A percentile compares a stretch with the other conserved stretches of the same genome.
Evolutionary conservation across 2,888 invertebrate species (phyloP).

Genomic region (Atrina japonica): DNA sequence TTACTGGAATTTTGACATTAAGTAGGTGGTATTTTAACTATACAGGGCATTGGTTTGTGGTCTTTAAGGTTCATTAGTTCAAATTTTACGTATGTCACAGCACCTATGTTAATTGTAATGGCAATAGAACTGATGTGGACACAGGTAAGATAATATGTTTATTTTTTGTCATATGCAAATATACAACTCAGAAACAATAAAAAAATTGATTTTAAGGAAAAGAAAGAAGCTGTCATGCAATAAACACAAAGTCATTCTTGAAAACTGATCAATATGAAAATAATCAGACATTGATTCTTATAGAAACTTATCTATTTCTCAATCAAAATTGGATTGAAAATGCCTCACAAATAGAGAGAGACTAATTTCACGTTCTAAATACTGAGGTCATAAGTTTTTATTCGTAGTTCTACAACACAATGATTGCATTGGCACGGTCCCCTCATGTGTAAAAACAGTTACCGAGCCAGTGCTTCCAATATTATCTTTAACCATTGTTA

Average conservation of each 20-base stretch:
- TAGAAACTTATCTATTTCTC: slow-evolving; percentile 21
- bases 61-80: too few relatives aligned
- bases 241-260: slow-evolving; percentile 21
- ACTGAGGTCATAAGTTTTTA: slow-evolving; percentile 10
- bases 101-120: too few relatives aligned
- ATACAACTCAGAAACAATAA: slow-evolving; percentile 22
- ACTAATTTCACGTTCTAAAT: slow-evolving; percentile 26
- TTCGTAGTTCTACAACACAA: neutral
- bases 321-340: slow-evolving; percentile 26
- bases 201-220: slow-evolving; percentile 22
- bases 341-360: slow-evolving; percentile 9
- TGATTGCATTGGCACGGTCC: slow-evolving; percentile 14
- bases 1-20: too few relatives aligned
- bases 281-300: slow-evolving; percentile 25
- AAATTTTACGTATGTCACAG: too few relatives aligned
- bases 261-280: slow-evolving; percentile 19
- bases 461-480: neutral
- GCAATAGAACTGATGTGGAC: too few relatives aligned
- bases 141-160: too few relatives aligned
- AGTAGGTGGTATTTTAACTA: too few relatives aligned
- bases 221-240: slow-evolving; percentile 17
- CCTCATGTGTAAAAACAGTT: slow-evolving; percentile 23
- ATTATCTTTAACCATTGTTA: slow-evolving; percentile 13
- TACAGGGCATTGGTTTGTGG: too few relatives aligned
- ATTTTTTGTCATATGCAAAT: too few relatives aligned